Conservation (phyloP, 2,888 invertebrate species). For the Danaus chrysippus region DNA sequence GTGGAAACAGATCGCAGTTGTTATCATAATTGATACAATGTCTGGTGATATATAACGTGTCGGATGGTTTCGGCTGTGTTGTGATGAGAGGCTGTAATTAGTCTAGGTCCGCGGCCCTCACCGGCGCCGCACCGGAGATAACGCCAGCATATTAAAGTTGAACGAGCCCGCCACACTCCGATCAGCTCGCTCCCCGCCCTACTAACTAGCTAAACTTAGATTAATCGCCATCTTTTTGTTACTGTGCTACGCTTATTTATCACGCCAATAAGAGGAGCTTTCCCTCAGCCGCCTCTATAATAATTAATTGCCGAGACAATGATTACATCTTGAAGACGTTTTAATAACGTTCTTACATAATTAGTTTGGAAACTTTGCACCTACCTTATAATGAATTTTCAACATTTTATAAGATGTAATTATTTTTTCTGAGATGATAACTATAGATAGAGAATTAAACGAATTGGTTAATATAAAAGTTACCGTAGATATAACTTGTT, state of each 20-base stretch:
- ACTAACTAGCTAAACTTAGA: conserved; percentile 76
- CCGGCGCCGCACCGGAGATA: conserved; percentile 75
- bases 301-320: conserved; percentile 12
- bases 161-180: conserved; percentile 75
- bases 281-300: conserved; percentile 11
- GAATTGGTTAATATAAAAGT: not conserved
- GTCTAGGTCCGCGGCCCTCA: conserved; percentile 43
- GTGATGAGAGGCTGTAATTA: conserved; percentile 48
- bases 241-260: conserved; percentile 56
- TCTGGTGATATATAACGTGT: conserved; percentile 42
- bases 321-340: not conserved
- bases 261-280: conserved; percentile 44
- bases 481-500: not conserved
- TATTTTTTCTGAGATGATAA: no score
- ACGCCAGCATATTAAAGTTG: conserved; percentile 77
- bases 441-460: no score
- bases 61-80: conserved; percentile 32
- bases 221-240: conserved; percentile 65
- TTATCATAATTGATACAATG: conserved; percentile 44
- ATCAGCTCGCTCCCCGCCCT: conserved; percentile 62
- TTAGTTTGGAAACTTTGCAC: not conserved
- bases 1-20: conserved; percentile 35
- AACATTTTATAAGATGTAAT: no score
- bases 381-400: no score
- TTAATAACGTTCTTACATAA: not conserved